Evolutionary conservation across 37 sponge, comb jelly and placozoan species (phyloP).

Genomic region (Beroe forskalii): DNA sequence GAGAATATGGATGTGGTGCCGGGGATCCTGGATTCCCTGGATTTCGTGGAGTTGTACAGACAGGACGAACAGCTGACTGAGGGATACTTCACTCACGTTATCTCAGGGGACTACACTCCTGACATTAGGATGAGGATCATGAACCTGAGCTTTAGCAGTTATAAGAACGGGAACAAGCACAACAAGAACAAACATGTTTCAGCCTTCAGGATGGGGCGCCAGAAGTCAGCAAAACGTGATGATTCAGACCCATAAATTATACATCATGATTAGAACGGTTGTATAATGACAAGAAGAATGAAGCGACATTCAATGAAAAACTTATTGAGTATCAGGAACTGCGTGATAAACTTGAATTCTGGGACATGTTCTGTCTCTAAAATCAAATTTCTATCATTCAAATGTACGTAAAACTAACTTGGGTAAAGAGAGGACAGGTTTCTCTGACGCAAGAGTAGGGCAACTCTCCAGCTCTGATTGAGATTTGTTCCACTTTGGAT

Average conservation of each 20-base stretch:
- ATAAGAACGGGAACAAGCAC: not conserved
- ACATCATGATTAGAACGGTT: too few relatives aligned
- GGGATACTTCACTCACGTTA: constrained; percentile 1
- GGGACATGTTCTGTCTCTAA: too few relatives aligned
- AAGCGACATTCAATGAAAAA: too few relatives aligned
- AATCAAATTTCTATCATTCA: too few relatives aligned
- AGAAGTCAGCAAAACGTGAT: not conserved
- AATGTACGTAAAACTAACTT: too few relatives aligned
- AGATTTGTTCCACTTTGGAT: constrained; percentile 59
- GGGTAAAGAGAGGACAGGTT: constrained; percentile 22
- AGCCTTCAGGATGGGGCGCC: constrained; percentile 1
- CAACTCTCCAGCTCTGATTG: not conserved
- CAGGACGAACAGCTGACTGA: constrained; percentile 5
- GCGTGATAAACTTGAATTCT: too few relatives aligned
- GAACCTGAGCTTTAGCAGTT: constrained; percentile 31
- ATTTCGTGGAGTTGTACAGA: not conserved
- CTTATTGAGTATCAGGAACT: too few relatives aligned
- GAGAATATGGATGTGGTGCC: constrained; percentile 23
- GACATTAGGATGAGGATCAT: constrained; percentile 45
- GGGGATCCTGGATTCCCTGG: not conserved
- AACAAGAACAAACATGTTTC: not conserved
- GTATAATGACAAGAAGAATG: too few relatives aligned
- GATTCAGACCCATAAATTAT: not conserved
- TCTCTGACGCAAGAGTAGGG: not conserved
- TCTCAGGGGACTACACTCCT: not conserved